Conservation (phyloP, 2,797 vertebrate genomes). For the Crenuchus spilurus region DNA sequence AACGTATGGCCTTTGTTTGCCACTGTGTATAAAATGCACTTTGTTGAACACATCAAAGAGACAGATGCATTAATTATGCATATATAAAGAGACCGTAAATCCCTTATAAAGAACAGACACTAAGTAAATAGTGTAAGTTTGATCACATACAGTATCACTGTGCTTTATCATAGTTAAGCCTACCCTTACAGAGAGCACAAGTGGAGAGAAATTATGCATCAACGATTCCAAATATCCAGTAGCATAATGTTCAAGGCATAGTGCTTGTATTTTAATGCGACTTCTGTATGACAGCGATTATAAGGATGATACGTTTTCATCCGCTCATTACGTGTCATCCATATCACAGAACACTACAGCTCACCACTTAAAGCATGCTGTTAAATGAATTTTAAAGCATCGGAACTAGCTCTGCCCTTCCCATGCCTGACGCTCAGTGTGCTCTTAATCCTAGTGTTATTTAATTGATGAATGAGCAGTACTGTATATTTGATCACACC, state of each 20-base stretch:
- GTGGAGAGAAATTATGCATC: background rate
- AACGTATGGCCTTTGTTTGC: background rate
- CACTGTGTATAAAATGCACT: background rate
- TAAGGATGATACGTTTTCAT: conserved; percentile 1
- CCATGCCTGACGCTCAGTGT: background rate
- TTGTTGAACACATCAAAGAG: background rate
- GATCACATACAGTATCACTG: background rate
- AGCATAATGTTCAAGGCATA: background rate
- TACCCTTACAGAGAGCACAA: background rate
- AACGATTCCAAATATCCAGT: background rate
- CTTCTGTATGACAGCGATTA: background rate
- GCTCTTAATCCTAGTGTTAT: conserved; percentile 11
- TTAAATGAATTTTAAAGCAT: conserved; percentile 11
- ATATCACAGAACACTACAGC: background rate
- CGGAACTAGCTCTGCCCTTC: conserved; percentile 1
- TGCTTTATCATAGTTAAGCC: background rate
- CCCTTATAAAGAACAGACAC: background rate
- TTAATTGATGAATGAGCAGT: conserved; percentile 28
- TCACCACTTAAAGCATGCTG: conserved; percentile 4
- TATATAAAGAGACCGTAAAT: background rate
- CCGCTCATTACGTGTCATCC: background rate
- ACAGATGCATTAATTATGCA: background rate
- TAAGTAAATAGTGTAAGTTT: background rate
- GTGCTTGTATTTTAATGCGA: background rate
- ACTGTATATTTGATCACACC: conserved; percentile 22